Conservation (phyloP, 1,140 invertebrate genomes). For the Teleogryllus occipitalis region DNA sequence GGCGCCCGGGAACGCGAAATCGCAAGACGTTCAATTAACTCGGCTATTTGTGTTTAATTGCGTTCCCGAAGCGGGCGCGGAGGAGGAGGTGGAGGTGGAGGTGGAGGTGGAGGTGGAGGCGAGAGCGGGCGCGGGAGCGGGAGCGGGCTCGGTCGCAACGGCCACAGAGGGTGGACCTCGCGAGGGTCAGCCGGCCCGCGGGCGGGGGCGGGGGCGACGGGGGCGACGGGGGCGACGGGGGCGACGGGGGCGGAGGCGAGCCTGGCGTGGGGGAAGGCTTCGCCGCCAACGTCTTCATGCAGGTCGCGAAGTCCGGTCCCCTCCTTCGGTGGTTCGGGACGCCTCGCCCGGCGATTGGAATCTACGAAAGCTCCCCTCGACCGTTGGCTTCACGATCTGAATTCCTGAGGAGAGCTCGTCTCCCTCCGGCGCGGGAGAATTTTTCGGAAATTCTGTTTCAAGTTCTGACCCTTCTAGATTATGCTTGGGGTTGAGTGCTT, state of each 20-base stretch:
- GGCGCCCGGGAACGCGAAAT: not conserved
- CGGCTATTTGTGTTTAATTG: not conserved
- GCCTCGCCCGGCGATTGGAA: not conserved
- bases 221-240: no score
- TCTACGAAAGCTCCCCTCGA: not conserved
- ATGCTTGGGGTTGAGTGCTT: not conserved
- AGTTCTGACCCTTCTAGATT: not conserved
- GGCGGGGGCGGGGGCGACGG: no score
- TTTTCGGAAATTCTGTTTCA: not conserved
- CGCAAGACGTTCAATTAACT: slow-evolving; percentile 4
- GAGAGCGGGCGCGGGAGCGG: no score
- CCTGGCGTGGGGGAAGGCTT: no score
- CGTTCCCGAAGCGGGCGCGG: not conserved
- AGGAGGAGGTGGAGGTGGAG: not conserved
- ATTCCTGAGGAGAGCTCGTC: not conserved
- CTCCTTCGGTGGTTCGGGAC: not conserved
- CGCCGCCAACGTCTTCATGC: not conserved
- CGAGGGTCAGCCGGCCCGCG: no score
- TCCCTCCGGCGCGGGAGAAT: not conserved
- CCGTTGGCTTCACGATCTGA: not conserved
- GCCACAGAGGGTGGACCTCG: not conserved
- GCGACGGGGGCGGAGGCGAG: no score
- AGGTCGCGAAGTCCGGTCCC: not conserved
- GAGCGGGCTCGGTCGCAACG: not conserved
- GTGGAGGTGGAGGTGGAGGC: no score